Evolutionary conservation across 2,888 invertebrate genomes (phyloP), one percentile per base, ranked within the genome.

Genomic region (Syrphus vitripennis): DNA sequence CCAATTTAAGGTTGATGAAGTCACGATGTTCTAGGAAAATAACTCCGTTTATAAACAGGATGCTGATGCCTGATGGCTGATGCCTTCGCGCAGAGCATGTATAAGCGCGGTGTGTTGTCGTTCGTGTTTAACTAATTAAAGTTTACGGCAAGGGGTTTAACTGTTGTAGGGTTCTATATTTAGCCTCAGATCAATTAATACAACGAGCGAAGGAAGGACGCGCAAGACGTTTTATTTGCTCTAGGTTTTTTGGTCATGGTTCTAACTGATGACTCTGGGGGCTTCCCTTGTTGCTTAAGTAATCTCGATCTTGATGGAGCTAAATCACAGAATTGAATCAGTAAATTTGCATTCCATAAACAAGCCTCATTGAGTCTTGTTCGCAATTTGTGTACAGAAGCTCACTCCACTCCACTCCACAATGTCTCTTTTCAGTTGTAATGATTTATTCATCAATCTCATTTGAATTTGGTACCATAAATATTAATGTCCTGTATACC

Each of bases 371-470:
- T 71, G 76, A 65, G 74, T 55, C 55, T 31, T 34, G 53, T 12
- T 50, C n/a, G 21, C 55, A 31, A 57, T 16, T 37, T 29, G 31
- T 50, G 29, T 26, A 50, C 55, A 53, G 48, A 16, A 19, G 50
- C 75, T 29, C 74, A 72, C 29, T 53, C 81, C 57, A n/a, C n/a
- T n/a, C n/a, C n/a, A n/a, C n/a, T n/a, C n/a, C n/a, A n/a, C n/a
- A 37, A 34, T 42, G 37, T 59, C 53, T 40, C 48, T 19, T 70
- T 42, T 29, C 42, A 29, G 45, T 40, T 63, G 77, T 86, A 63
- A 86, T 86, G 86, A 86, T 78, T 86, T 86, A 86, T 86, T 86
- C 86, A 86, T 86, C 82, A 86, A 86, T 86, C 86, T 86, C 86
- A 82, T 86, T 82, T 82, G 82, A 86, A 86, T 86, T 86, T 78